Evolutionary conservation across 2,797 vertebrate species (phyloP), one percentile per base, ranked within the genome.

Genomic region (Lophotriccus pileatus): DNA sequence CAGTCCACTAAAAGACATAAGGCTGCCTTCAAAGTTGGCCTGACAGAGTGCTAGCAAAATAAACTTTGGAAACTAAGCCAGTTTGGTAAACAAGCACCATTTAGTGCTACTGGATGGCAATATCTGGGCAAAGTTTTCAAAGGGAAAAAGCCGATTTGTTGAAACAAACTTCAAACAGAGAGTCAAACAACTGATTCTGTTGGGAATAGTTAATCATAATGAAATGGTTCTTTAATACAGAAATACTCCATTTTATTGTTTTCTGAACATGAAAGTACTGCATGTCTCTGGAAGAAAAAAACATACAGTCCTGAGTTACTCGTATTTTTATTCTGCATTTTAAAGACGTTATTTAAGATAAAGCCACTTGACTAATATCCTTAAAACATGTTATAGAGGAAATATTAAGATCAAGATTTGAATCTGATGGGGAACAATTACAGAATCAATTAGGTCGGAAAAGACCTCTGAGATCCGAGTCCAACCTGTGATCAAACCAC

Each of bases 111-210:
- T 75, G 37, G 24, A 76, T 55, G 28, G 53, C 53, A 84, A 89
- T 80, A 93, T 66, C 84, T 49, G 87, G 43, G 25, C 25, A 68
- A 39, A 76, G 44, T 60, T 94, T 78, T 76, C 83, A 49, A 87
- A 69, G 20, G 17, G 32, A 41, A 72, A 88, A 73, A 23, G 50
- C 36, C 11, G 53, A 66, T 91, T 87, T 78, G 44, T 30, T 60
- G 58, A 89, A 75, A 50, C 10, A 43, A 89, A 89, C 53, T 73
- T 83, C 62, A 75, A 63, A 77, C 1, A 1, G 59, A 91, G 49
- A 75, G 30, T 74, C 63, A 64, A 87, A 55, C 20, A 69, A 28
- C 11, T 32, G 17, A n/a, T 50, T 46, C 62, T 82, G 1, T 2
- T 47, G n/a, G 52, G 64, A 93, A 77, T 6, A 58, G 50, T 32